Evolutionary conservation across 2,797 vertebrate genomes (phyloP), one percentile per base, ranked within the genome.

Genomic region (Chelon labrosus): DNA sequence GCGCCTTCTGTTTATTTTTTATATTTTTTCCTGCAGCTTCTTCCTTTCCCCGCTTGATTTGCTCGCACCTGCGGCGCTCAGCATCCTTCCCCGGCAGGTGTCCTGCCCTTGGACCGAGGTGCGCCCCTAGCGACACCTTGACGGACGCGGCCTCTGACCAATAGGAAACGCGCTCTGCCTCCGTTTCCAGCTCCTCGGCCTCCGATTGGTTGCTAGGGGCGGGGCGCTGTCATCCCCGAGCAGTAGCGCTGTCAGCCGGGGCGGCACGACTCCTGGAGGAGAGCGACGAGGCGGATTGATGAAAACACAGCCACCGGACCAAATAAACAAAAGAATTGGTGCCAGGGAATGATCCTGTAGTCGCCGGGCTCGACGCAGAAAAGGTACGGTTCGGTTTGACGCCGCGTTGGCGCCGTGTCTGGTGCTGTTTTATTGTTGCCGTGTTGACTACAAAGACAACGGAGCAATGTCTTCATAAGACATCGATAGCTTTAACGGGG

Each of bases 121-220:
- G 83, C 88, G 75, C 82, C 87, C 90, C 44, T 80, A 83, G 84
- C 83, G 82, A 84, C 87, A 77, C 7, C 0, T 61, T 85, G 83
- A 93, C 10, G 1, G 85, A 85, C 90, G 60, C 56, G 0, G 2
- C 12, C 6, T 0, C 5, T 12, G 39, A 46, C 93, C 89, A 95
- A 94, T 94, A 3, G 74, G 2, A 62, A 39, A 7, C 22, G 37
- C 0, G 1, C 7, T 1, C 75, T 56, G 55, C 50, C 82, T 84
- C 85, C 52, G 76, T 81, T 54, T 84, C 73, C 65, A 58, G 55
- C 55, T 16, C 10, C 39, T 42, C 56, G 22, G 54, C 7, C 0
- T 39, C 17, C 73, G 79, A 94, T 95, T 94, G 93, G 95, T 95
- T 92, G 88, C 92, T 86, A 95, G 22, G 94, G 95, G 94, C 87